Conservation (phyloP, 2,888 invertebrate species). For the Macropis europaea region DNA sequence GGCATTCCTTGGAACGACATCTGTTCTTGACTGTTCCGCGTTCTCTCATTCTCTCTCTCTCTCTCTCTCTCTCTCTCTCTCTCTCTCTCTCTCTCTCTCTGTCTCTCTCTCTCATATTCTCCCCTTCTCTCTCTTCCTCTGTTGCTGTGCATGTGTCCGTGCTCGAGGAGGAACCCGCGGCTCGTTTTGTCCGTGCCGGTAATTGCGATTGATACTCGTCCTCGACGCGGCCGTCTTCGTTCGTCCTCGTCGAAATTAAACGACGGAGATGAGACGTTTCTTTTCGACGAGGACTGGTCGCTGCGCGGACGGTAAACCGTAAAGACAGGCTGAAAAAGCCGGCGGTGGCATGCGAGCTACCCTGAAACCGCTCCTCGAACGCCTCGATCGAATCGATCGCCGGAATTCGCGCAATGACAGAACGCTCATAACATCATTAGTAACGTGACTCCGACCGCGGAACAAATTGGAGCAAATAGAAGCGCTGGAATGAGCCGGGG, state of each 20-base stretch:
- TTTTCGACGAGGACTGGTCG: constrained; percentile 53
- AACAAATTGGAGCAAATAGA: constrained; percentile 24
- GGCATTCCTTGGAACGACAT: constrained; percentile 74
- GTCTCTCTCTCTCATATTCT: too few species aligned
- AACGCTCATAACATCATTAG: constrained; percentile 41
- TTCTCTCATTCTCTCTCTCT: constrained; percentile 63
- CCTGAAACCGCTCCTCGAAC: constrained; percentile 23
- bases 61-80: too few species aligned
- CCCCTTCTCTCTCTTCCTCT: too few species aligned
- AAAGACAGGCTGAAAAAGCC: constrained; percentile 53
- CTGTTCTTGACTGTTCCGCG: constrained; percentile 75
- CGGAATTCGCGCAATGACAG: constrained; percentile 35
- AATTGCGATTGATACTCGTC: constrained; percentile 66
- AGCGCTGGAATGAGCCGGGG: too few species aligned
- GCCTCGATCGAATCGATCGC: constrained; percentile 30
- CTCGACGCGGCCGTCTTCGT: constrained; percentile 46
- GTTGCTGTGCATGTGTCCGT: too few species aligned
- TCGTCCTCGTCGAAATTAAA: constrained; percentile 63
- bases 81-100: too few species aligned
- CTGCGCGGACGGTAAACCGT: constrained; percentile 52
- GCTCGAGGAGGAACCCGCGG: constrained; percentile 39
- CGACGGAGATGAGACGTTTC: constrained; percentile 43
- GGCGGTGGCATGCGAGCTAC: constrained; percentile 7
- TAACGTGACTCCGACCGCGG: constrained; percentile 23
- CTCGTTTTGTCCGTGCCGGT: constrained; percentile 58